Percentiles rank a stretch among this genome's conserved stretches.
Conservation (phyloP, 1,140 invertebrate species). For the Pachypsylla venusta region DNA sequence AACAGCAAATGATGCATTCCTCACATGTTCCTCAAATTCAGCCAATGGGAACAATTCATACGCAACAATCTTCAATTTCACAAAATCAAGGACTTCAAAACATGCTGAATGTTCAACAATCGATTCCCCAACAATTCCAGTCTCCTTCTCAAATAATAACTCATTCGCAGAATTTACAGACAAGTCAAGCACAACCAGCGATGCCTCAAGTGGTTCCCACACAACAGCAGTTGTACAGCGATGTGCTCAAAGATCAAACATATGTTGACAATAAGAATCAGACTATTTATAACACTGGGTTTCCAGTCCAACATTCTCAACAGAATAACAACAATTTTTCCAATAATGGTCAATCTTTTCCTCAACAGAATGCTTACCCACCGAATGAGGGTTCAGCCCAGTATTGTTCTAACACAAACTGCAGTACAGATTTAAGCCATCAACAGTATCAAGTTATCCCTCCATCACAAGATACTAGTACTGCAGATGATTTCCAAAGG, state of each 20-base stretch:
- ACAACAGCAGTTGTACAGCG: background rate
- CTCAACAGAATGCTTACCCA: background rate
- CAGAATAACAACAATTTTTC: background rate
- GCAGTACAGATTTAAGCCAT: background rate
- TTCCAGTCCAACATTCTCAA: background rate
- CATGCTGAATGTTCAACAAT: slow-evolving; percentile 16
- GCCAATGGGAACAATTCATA: background rate
- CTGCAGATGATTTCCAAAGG: slow-evolving; percentile 14
- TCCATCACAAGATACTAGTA: background rate
- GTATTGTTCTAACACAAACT: background rate
- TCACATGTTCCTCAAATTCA: background rate
- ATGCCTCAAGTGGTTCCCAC: background rate
- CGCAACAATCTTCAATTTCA: slow-evolving; percentile 13
- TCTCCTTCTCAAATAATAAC: slow-evolving; percentile 13
- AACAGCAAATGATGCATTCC: slow-evolving; percentile 2
- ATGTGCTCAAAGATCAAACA: background rate
- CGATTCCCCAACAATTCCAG: slow-evolving; percentile 20
- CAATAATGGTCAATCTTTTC: background rate
- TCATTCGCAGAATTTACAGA: slow-evolving; percentile 1
- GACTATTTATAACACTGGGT: background rate
- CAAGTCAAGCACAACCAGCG: background rate
- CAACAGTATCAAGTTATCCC: background rate
- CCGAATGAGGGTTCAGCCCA: background rate
- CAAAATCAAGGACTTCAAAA: slow-evolving; percentile 20
- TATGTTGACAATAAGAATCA: background rate